Evolutionary conservation across 2,113 vertebrate species (phyloP), one percentile per base, ranked within the genome.

Genomic region (Polypterus senegalus): DNA sequence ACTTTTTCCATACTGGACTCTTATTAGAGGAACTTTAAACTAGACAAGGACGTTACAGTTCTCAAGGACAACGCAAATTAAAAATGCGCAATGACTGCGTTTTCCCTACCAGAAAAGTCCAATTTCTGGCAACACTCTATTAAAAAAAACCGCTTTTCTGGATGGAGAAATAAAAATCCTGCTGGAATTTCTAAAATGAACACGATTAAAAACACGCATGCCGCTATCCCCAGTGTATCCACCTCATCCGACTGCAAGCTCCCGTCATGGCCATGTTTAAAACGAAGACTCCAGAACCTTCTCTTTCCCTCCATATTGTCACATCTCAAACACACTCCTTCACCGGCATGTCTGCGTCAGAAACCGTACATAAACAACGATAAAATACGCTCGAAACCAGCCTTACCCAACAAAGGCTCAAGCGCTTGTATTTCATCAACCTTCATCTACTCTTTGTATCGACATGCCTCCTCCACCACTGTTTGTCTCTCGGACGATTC

Each of bases 61-160:
- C 49, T 80, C 84, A 88, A 88, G 86, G 86, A 88, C 86, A 88
- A 88, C 86, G 86, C 74, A 77, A 59, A 77, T 86, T 83, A 83
- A 81, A 83, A 87, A 80, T 88, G 86, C 86, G 86, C 65, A 72
- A 76, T 65, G 75, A 73, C 64, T 71, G 69, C 57, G 47, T 69
- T 53, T 48, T 73, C 63, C 57, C 61, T 53, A 58, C 74, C 60
- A 69, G 78, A 74, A 43, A 46, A 9, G 4, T 54, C 27, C 56
- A 43, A 68, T 5, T 44, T 62, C 64, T 54, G 53, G 62, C 4
- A 44, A 27, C 27, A 27, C 27, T 27, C 48, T 56, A 54, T 5
- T 60, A 52, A 4, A 57, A 7, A 3, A 63, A 44, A 48, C 4
- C 46, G 7, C 1, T 58, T 65, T 57, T 57, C 59, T 62, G 43